Base-by-base conservation (phyloP, 2,797 vertebrate genomes). In the Danio choprae region DNA sequence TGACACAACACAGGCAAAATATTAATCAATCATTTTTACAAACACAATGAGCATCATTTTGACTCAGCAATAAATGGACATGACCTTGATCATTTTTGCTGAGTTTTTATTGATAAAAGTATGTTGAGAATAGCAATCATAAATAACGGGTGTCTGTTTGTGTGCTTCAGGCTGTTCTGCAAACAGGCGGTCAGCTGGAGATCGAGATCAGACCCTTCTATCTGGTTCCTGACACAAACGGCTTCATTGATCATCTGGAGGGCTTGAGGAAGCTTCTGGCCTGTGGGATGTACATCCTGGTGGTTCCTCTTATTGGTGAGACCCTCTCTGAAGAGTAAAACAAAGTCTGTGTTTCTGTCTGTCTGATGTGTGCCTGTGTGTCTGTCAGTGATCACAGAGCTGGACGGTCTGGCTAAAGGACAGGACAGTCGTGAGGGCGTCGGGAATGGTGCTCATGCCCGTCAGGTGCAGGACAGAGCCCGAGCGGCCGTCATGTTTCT, bases 261-360 rank as follows among this genome's bases (percentile, higher is more conserved):
- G 95, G 96, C 70, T 91, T 99, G 84, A 90, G 87, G 77, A 94
- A 86, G 1, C 94, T 99, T 36, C 89, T 99, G 83, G 91, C 94
- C 68, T 96, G 95, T 90, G 93, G 95, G 88, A 94, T 91, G 9
- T 99, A 97, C 90, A 95, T 98, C 85, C 92, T 99, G 85, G 97
- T 99, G 88, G 97, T 99, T 79, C 98, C 98, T 20, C 95, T 99
- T 56, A 97, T 99, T 0, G 98, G 98, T 99, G 91, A 96, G 96
- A 87, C n/a, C 70, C 50, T 16, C 15, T 71, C 48, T 63, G 11
- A 38, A 22, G 1, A 56, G 6, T 46, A 16, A 63, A 40, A 46
- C 20, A 13, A 29, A 29, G 29, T 29, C 8, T 15, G 5, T 83
- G 13, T 84, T 85, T 60, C 84, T 82, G 85, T 86, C 12, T 13